Evolutionary conservation across 1,140 invertebrate species (phyloP), one percentile per base, ranked within the genome.

Genomic region (Heterodera schachtii): DNA sequence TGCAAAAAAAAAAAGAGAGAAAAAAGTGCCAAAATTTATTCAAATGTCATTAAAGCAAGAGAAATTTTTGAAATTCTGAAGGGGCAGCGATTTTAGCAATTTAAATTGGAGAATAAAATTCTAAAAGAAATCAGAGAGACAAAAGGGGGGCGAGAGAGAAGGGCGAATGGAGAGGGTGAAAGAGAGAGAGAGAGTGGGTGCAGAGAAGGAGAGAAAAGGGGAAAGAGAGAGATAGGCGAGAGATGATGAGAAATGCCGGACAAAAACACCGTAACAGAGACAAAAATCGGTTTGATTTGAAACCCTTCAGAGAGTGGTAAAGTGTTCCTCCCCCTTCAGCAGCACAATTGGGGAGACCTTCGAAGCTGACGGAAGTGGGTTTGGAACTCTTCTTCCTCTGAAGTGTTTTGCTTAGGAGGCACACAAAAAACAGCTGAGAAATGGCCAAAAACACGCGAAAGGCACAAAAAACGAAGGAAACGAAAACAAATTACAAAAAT

Each of bases 21-120:
- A 52, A 52, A 52, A 64, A 64, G 57, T 64, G 57, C 57, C 52
- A 52, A 52, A 19, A 64, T 64, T 64, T 64, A 64, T 64, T 64
- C 57, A 64, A 64, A 64, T 43, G 9, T n/a, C 6, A 43, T 73
- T 73, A 6, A 75, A 75, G 43, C 31, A 19, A 52, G 21, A 75
- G 16, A 52, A 19, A 49, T 41, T 75, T 73, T 73, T 11, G 31
- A 43, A 74, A 9, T 74, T 43, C 7, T 19, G 8, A 64, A 5
- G 19, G 5, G 11, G 57, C 57, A 64, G 16, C 57, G 19, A 52
- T 52, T 52, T 52, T 52, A 11, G 31, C 31, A 31, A 31, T 31
- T 31, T 31, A 31, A 31, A 31, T 31, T 31, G 31, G 31, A 31
- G 31, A 31, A 31, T 31, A 31, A 31, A 31, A 31, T 31, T 31